Base-by-base conservation (phyloP, 2,113 vertebrate genomes). In the Cyphomyrus discorhynchus region DNA sequence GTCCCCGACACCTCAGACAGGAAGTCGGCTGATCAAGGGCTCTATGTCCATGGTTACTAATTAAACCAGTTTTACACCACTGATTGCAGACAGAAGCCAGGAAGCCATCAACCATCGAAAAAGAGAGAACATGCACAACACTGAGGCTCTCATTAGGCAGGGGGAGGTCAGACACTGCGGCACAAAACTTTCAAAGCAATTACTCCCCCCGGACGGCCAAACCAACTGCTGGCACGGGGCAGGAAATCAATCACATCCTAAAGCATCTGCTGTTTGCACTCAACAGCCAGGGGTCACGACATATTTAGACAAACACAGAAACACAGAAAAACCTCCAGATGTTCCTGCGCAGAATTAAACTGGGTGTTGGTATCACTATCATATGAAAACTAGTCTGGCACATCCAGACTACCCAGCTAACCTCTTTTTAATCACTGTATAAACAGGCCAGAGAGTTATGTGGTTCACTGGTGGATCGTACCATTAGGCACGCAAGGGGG, bases 171-270 rank as follows among this genome's bases (percentile, higher is more conserved):
- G 82, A 62, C 27, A 66, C 58, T 86, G 0, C 15, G 13, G 70
- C 87, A 88, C 42, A 77, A 21, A 88, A 77, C 31, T 8, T 50
- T 56, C 45, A 50, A 85, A 85, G 42, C 21, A 50, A 50, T 49
- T n/a, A 85, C 83, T 85, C 17, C 46, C 47, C 47, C 83, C 21
- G 2, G 82, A 46, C 35, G 89, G 88, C 89, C 62, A 56, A 45
- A 24, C n/a, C 35, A 31, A 21, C 52, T 82, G 83, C 45, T 49
- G 47, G 15, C n/a, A 39, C 1, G 1, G 7, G 50, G 74, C 77
- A 84, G 49, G 39, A 31, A 58, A 31, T 87, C 46, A 62, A 87
- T 77, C 89, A 87, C 84, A n/a, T 58, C 27, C 35, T 83, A 82
- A 89, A 53, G 49, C 47, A 53, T 62, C 66, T 80, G 15, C 19